These are phyloP conservation scores for Bombylius discolor DNA, from an alignment of 2,888 invertebrate species.

Conservation along the genomic window DNA sequence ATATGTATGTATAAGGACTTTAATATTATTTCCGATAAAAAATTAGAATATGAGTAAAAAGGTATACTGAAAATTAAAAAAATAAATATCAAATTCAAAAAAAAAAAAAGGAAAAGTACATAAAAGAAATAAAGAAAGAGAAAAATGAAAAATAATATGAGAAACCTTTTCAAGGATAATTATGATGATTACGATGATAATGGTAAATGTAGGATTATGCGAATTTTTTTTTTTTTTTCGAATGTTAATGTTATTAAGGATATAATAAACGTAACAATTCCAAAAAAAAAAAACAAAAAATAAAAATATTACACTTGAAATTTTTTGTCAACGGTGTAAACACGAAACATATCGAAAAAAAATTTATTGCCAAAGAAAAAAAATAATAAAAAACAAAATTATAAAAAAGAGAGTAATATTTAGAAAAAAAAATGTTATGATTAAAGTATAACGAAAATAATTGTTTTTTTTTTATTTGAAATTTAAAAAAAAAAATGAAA, in stretches of 20 bases:
- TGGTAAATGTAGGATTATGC: not conserved
- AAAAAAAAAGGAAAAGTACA: not conserved
- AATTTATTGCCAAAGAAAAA: constrained; percentile 14
- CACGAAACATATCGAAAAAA: constrained; percentile 14
- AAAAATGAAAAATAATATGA: too few species aligned
- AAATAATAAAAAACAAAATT: not conserved
- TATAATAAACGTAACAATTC: too few species aligned
- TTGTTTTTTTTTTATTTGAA: too few species aligned
- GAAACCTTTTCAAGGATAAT: not conserved
- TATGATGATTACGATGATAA: not conserved
- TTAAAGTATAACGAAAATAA: too few species aligned
- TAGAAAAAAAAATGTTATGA: not conserved
- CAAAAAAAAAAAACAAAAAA: too few species aligned
- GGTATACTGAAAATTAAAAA: not conserved
- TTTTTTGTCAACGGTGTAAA: not conserved
- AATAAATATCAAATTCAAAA: not conserved
- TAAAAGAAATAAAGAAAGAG: not conserved
- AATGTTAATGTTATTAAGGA: not conserved
- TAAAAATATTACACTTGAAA: too few species aligned
- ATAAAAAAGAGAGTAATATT: not conserved
- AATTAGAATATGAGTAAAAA: not conserved
- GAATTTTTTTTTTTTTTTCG: too few species aligned
- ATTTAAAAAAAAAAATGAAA: too few species aligned
- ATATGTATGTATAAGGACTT: not conserved
- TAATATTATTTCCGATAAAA: not conserved